These are phyloP conservation scores for Horisme vitalbata DNA, from an alignment of 2,888 invertebrate species.

Conservation along the genomic window DNA sequence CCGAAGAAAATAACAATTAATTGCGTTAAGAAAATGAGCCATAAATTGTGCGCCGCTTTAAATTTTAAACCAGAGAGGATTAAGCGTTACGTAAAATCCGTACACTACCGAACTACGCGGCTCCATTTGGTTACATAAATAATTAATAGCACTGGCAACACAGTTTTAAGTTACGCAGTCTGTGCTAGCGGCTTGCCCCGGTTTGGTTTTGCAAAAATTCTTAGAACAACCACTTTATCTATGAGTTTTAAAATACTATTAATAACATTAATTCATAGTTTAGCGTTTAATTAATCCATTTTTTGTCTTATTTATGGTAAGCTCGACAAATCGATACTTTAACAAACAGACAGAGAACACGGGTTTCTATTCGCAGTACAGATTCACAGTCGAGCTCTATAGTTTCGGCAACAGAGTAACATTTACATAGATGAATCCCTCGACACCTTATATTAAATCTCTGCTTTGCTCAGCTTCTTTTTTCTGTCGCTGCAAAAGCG, in stretches of 20 bases:
- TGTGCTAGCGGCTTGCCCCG: slow-evolving; percentile 7
- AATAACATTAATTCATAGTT: too few species aligned
- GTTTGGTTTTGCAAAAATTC: neutral
- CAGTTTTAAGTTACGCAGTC: slow-evolving; percentile 30
- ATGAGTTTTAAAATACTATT: too few species aligned
- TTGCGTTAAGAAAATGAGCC: slow-evolving; percentile 22
- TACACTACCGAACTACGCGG: slow-evolving; percentile 33
- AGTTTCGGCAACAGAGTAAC: slow-evolving; percentile 23
- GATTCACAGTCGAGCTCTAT: slow-evolving; percentile 22
- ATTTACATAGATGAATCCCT: slow-evolving; percentile 36
- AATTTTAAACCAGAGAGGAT: slow-evolving; percentile 34
- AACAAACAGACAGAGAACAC: neutral
- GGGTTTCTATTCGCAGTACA: neutral
- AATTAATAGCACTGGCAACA: slow-evolving; percentile 34
- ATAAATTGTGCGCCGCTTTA: slow-evolving; percentile 26
- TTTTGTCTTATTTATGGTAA: too few species aligned
- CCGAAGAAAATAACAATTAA: slow-evolving; percentile 25
- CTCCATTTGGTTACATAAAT: slow-evolving; percentile 38
- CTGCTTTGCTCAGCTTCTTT: slow-evolving; percentile 36
- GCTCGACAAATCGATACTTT: too few species aligned
- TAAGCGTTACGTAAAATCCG: slow-evolving; percentile 33
- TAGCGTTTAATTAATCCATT: too few species aligned
- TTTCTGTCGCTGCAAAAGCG: slow-evolving; percentile 40
- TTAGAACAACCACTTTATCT: too few species aligned
- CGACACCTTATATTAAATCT: slow-evolving; percentile 42